phyloP scores from a whole-genome alignment of 2,113 vertebrate genomes.

The Gopherus flavomarginatus region DNA sequence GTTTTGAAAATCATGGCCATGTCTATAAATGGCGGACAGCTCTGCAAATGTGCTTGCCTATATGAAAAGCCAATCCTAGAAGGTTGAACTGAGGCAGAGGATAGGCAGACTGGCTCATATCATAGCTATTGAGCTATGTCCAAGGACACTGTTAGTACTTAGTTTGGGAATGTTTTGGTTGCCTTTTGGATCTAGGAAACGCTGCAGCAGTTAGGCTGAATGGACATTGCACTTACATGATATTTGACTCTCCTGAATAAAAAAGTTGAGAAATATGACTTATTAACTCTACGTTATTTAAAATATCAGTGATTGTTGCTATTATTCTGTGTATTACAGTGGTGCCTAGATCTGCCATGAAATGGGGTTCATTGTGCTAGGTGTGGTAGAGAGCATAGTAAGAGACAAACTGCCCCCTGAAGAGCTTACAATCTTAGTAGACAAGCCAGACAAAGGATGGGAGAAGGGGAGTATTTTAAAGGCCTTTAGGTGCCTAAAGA shows the following conservation, averaged over 20 bases:
- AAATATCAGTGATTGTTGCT: neutral
- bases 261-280: rapidly evolving
- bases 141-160: neutral
- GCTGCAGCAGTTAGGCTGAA: neutral
- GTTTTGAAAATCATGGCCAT: neutral
- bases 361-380: neutral
- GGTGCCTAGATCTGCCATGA: rapidly evolving
- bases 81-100: neutral
- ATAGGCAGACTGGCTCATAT: neutral
- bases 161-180: rapidly evolving
- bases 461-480: neutral
- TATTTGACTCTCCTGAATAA: neutral
- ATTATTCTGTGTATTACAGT: neutral
- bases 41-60: rapidly evolving
- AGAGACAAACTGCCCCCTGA: rapidly evolving
- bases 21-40: rapidly evolving
- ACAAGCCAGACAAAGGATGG: neutral
- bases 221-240: neutral
- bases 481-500: neutral
- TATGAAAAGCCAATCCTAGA: neutral
- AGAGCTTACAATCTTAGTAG: rapidly evolving
- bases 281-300: rapidly evolving
- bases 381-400: neutral
- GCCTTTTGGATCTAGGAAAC: neutral
- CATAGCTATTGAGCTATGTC: neutral